These are phyloP conservation scores for Whitmania pigra DNA, from an alignment of 1,140 invertebrate species.

Conservation along the genomic window DNA sequence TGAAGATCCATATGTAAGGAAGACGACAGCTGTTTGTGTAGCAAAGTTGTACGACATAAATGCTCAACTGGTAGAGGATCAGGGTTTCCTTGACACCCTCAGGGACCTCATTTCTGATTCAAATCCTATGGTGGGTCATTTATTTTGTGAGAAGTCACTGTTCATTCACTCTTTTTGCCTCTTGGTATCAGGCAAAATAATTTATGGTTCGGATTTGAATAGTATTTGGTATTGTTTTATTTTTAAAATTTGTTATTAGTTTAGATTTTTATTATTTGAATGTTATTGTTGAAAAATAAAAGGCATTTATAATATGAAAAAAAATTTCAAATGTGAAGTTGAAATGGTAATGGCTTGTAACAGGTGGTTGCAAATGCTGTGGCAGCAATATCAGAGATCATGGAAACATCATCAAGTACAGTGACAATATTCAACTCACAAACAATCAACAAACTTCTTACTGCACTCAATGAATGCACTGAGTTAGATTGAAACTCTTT, in stretches of 20 bases:
- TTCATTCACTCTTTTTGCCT: too few relatives aligned
- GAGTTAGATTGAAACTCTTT: constrained; percentile 49
- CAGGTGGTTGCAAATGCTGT: constrained; percentile 98
- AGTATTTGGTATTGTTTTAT: too few relatives aligned
- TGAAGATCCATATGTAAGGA: constrained; percentile 97
- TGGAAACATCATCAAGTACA: constrained; percentile 83
- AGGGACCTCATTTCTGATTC: constrained; percentile 94
- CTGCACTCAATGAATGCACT: constrained; percentile 97
- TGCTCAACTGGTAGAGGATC: constrained; percentile 86
- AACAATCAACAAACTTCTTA: constrained; percentile 94
- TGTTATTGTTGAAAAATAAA: too few relatives aligned
- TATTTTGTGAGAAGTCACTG: background rate
- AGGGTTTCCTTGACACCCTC: constrained; percentile 92
- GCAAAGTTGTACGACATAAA: constrained; percentile 99
- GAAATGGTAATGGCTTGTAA: background rate
- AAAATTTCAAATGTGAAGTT: too few relatives aligned
- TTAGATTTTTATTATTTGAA: too few relatives aligned
- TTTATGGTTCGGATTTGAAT: too few relatives aligned
- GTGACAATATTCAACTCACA: constrained; percentile 91
- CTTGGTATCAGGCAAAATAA: too few relatives aligned
- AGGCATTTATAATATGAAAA: too few relatives aligned
- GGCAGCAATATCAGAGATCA: constrained; percentile 93
- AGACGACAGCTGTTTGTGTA: constrained; percentile 97
- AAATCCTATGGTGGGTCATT: constrained; percentile 79
- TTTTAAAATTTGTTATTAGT: too few relatives aligned